Conservation (phyloP, 2,888 invertebrate species). For the Xanthia icteritia region DNA sequence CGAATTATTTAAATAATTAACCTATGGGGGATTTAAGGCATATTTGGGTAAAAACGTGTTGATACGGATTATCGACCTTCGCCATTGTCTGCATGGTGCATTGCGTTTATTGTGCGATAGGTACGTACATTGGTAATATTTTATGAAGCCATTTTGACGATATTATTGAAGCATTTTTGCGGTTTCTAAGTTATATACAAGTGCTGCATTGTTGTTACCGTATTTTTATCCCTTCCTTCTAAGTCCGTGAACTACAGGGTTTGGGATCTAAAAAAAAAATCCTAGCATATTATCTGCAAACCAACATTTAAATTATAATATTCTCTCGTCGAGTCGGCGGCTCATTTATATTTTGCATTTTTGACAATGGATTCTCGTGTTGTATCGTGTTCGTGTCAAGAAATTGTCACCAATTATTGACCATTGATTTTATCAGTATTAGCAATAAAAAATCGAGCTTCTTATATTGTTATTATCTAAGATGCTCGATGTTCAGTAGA, state of each 20-base stretch:
- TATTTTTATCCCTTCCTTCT: constrained; percentile 4
- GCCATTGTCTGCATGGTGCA: constrained; percentile 91
- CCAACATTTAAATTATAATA: background rate
- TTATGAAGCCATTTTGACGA: constrained; percentile 70
- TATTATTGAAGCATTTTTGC: constrained; percentile 45
- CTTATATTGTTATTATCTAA: background rate
- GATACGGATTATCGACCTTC: constrained; percentile 87
- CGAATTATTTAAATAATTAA: constrained; percentile 39
- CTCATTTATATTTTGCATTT: constrained; percentile 37
- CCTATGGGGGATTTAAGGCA: constrained; percentile 35
- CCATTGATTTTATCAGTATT: constrained; percentile 20
- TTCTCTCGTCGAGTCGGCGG: constrained; percentile 41
- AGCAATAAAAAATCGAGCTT: constrained; percentile 8
- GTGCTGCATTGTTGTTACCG: background rate
- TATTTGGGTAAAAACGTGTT: constrained; percentile 70
- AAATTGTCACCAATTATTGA: constrained; percentile 22
- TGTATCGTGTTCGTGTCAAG: constrained; percentile 14
- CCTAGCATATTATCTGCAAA: background rate
- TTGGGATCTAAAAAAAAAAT: constrained; percentile 12
- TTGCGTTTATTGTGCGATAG: constrained; percentile 85
- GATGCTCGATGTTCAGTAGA: too few species aligned
- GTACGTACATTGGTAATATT: constrained; percentile 68
- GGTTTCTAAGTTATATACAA: background rate
- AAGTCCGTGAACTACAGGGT: background rate
- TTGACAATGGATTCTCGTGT: constrained; percentile 20